These are phyloP conservation scores for Pogonocherus hispidulus DNA, from an alignment of 2,888 invertebrate species.

Conservation along the genomic window DNA sequence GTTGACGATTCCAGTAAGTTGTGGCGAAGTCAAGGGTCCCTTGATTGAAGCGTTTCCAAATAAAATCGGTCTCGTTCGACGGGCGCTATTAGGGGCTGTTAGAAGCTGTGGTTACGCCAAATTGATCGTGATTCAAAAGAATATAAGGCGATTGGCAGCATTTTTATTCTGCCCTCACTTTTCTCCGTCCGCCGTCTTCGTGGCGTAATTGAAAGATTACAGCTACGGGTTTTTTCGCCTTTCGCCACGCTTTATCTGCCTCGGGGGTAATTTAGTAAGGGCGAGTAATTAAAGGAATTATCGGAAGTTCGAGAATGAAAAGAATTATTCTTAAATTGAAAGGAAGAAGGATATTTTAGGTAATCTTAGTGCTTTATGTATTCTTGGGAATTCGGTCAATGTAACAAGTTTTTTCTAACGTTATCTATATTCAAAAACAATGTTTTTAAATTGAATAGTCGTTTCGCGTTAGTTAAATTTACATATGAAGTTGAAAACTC, in stretches of 20 bases:
- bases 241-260: constrained; percentile 23
- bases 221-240: constrained; percentile 36
- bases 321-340: background rate
- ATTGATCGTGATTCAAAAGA: constrained; percentile 65
- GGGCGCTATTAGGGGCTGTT: constrained; percentile 67
- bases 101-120: constrained; percentile 68
- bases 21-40: constrained; percentile 67
- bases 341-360: no score
- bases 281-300: constrained; percentile 4
- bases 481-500: no score
- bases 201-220: constrained; percentile 55
- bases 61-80: constrained; percentile 68
- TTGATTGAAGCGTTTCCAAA: constrained; percentile 69
- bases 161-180: constrained; percentile 55
- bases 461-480: no score
- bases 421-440: no score
- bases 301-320: background rate
- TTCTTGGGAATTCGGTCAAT: no score
- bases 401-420: no score
- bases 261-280: background rate
- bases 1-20: constrained; percentile 60
- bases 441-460: no score
- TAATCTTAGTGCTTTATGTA: no score
- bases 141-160: constrained; percentile 59
- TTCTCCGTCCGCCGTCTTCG: constrained; percentile 45